Percentiles rank a stretch among this genome's conserved stretches.
Evolutionary conservation across 2,888 invertebrate species (phyloP).

Genomic region (Platycnemis pennipes): DNA sequence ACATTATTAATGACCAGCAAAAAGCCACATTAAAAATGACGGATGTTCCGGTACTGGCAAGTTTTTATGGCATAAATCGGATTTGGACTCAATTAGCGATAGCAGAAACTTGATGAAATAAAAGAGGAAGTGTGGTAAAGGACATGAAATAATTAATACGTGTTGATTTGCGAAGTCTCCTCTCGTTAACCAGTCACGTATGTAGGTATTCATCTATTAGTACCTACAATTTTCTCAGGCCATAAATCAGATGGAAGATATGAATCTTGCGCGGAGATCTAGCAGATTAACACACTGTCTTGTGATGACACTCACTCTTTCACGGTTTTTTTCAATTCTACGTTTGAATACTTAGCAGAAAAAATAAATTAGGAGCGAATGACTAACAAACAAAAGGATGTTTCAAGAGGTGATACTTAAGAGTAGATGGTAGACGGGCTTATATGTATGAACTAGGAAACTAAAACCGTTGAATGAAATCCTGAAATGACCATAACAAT

Average conservation of each 20-base stretch:
- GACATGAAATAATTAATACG: not conserved
- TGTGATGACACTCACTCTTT: too few species aligned
- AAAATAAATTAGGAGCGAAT: too few species aligned
- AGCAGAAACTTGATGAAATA: not conserved
- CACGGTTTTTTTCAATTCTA: too few species aligned
- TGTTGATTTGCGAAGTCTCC: not conserved
- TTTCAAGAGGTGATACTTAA: too few species aligned
- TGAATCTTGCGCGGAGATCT: not conserved
- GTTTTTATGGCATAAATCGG: not conserved
- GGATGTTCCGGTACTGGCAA: not conserved
- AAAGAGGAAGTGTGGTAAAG: not conserved
- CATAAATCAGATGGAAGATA: not conserved
- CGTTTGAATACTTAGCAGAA: too few species aligned
- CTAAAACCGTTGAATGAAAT: too few species aligned
- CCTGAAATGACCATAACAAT: too few species aligned
- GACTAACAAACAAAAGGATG: too few species aligned
- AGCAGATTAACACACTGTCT: too few species aligned
- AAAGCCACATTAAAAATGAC: not conserved
- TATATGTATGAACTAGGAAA: too few species aligned
- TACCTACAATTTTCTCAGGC: not conserved
- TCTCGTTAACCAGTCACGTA: not conserved
- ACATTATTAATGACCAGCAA: slow-evolving; percentile 12
- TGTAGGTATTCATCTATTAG: not conserved
- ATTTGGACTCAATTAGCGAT: not conserved
- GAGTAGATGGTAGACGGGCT: too few species aligned